Base-by-base conservation (phyloP, 1,140 invertebrate genomes). In the Drosophila ficusphila region DNA sequence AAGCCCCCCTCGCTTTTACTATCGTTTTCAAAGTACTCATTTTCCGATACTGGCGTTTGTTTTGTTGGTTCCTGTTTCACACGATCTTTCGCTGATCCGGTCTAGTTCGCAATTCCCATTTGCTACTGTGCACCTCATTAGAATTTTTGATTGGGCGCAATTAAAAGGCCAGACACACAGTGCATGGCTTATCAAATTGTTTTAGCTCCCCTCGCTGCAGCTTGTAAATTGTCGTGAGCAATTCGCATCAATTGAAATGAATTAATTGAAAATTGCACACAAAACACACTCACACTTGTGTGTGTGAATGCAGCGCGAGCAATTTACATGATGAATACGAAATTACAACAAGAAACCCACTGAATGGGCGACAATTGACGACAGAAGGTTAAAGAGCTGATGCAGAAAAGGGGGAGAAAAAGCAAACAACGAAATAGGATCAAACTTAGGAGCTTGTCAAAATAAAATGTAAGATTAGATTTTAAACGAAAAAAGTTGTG, bases 81-180 rank as follows among this genome's bases (percentile, higher is more conserved):
- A 58, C 54, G 54, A 58, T 58, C 48, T 23, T 18, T 23, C n/a
- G 11, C 14, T 54, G 48, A 54, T 54, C 54, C 11, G n/a, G 34
- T 54, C 48, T 18, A 58, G 54, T 62, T 58, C 19, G 23, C 3
- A 27, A 4, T 27, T 25, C 19, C n/a, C n/a, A n/a, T 46, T 29
- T 9, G 23, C 46, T 6, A 21, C 61, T 60, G 9, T n/a, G n/a
- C n/a, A n/a, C 11, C 78, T 62, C 60, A 81, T 82, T 81, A 82
- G 77, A 81, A 81, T 81, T 76, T 81, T 82, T 82, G 78, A 81
- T 81, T 81, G 77, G 78, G 44, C 72, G 73, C 78, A 81, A 81
- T 81, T 81, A 82, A 82, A 76, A 64, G 62, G 62, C 60, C 61
- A 61, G 48, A 60, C 48, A 34, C 16, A 36, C 19, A 34, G 18